phyloP scores from a whole-genome alignment of 2,113 vertebrate species.

The Himantopus leucocephalus region DNA sequence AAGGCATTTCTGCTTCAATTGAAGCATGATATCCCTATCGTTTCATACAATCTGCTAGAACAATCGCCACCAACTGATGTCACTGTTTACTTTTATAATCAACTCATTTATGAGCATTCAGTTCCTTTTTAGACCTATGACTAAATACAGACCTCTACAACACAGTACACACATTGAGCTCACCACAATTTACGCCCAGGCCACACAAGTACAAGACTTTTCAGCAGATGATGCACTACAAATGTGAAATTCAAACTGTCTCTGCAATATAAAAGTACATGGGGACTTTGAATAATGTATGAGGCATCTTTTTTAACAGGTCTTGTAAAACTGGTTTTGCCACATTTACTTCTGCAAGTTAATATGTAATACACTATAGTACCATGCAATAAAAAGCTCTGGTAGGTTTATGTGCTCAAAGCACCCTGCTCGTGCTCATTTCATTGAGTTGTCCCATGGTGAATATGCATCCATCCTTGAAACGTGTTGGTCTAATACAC shows the following conservation, averaged over 20 bases:
- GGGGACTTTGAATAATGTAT: neutral
- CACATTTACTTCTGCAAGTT: neutral
- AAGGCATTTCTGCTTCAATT: neutral
- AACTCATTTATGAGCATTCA: neutral
- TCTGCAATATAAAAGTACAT: neutral
- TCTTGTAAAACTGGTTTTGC: conserved; percentile 55
- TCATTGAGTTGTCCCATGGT: neutral
- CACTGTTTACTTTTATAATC: neutral
- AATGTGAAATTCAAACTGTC: neutral
- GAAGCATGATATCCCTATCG: neutral
- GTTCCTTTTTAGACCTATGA: neutral
- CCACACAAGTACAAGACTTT: neutral
- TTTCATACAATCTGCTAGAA: neutral
- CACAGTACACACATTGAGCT: neutral
- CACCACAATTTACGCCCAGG: neutral
- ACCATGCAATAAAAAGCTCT: neutral
- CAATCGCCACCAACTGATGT: neutral
- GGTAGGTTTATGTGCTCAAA: neutral
- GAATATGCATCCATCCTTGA: neutral
- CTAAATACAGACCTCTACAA: neutral
- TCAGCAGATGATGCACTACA: neutral
- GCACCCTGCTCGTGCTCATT: neutral
- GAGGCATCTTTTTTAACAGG: neutral
- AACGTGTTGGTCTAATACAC: neutral
- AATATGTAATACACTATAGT: neutral